A percentile compares a stretch with the other conserved stretches of the same genome.
These are phyloP conservation scores for Aphyosemion australe DNA, from an alignment of 2,113 vertebrate species.

Conservation along the genomic window DNA sequence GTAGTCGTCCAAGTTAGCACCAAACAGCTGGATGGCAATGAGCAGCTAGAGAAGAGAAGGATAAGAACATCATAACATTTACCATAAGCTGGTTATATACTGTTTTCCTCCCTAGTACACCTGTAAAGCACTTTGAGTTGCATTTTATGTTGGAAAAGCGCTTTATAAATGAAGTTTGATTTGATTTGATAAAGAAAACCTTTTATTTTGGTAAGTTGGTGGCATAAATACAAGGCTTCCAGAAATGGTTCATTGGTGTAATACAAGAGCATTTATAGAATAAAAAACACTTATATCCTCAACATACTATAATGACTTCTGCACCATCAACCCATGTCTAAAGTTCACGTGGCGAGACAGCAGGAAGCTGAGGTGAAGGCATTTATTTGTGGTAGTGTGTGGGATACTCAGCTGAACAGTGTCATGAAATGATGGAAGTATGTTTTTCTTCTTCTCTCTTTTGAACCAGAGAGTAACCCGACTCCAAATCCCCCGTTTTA, in stretches of 20 bases:
- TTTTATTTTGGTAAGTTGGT: constrained; percentile 11
- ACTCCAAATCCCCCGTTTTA: constrained; percentile 39
- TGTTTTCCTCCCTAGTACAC: constrained; percentile 9
- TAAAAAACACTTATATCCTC: too few relatives aligned
- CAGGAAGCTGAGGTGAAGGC: constrained; percentile 64
- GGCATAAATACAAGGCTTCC: constrained; percentile 6
- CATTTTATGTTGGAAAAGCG: too few relatives aligned
- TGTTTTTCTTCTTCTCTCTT: constrained; percentile 71
- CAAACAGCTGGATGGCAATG: constrained; percentile 96
- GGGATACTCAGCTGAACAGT: constrained; percentile 27
- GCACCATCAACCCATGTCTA: constrained; percentile 31
- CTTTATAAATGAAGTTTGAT: too few relatives aligned
- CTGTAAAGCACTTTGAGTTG: too few relatives aligned
- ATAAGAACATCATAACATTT: constrained; percentile 8
- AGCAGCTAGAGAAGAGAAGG: constrained; percentile 82
- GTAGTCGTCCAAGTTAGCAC: constrained; percentile 97
- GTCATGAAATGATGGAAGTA: constrained; percentile 58
- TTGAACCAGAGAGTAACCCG: constrained; percentile 48
- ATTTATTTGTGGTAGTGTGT: constrained; percentile 3
- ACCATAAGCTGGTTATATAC: too few relatives aligned
- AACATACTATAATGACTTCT: constrained; percentile 13
- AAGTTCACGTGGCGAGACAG: constrained; percentile 63
- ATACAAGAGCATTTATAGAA: too few relatives aligned
- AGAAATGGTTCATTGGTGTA: constrained; percentile 3
- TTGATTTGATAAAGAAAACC: too few relatives aligned